phyloP scores from a whole-genome alignment of 2,113 vertebrate species.

The Heteronetta atricapilla region DNA sequence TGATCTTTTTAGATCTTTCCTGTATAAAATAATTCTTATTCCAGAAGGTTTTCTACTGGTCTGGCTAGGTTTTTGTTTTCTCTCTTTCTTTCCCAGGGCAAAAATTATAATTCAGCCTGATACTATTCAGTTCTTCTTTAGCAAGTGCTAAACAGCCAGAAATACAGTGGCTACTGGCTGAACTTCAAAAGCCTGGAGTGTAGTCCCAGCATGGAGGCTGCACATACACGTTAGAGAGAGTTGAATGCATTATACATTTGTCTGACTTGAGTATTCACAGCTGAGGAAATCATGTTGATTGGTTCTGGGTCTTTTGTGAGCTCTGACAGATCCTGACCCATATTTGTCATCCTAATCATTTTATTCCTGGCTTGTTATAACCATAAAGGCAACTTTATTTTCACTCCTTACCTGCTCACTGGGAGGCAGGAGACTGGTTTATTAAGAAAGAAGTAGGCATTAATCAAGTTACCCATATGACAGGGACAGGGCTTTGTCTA shows the following conservation, averaged over 20 bases:
- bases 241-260: conserved; percentile 3
- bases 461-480: neutral
- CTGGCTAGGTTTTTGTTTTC: conserved; percentile 36
- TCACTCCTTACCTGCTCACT: neutral
- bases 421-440: neutral
- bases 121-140: conserved; percentile 1
- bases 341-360: conserved; percentile 26
- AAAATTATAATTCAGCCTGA: conserved; percentile 42
- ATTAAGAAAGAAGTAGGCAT: neutral
- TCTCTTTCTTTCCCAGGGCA: conserved; percentile 40
- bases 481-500: neutral
- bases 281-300: conserved; percentile 27
- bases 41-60: neutral
- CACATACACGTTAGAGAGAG: neutral
- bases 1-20: neutral
- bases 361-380: neutral
- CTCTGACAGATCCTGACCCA: neutral
- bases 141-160: conserved; percentile 24
- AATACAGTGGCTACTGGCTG: conserved; percentile 33
- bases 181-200: conserved; percentile 57
- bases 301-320: conserved; percentile 10
- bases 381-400: conserved; percentile 6
- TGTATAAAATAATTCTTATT: neutral
- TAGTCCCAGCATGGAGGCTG: conserved; percentile 10
- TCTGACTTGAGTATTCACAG: conserved; percentile 10